Conservation (phyloP, 2,113 vertebrate species). For the Acrocephalus arundinaceus region DNA sequence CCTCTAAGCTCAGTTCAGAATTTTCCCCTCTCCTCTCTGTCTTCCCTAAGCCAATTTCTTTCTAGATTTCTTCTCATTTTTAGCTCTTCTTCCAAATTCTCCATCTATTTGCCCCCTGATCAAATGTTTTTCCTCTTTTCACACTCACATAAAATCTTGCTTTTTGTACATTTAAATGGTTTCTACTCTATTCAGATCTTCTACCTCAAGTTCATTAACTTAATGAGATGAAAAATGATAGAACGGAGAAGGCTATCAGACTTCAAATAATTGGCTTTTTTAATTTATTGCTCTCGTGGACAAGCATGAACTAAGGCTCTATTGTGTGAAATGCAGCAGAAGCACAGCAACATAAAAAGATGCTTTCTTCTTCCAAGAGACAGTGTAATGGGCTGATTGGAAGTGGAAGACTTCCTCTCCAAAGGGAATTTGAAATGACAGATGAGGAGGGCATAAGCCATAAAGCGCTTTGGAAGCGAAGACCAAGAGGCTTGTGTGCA, state of each 20-base stretch:
- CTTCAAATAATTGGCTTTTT: constrained; percentile 55
- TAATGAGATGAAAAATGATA: constrained; percentile 33
- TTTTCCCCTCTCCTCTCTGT: not conserved
- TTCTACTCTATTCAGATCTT: not conserved
- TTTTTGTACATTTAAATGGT: not conserved
- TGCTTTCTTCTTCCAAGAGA: constrained; percentile 46
- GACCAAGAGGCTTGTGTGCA: not conserved
- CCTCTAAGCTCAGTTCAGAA: not conserved
- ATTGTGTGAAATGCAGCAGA: not conserved
- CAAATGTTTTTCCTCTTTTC: not conserved
- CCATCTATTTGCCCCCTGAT: not conserved
- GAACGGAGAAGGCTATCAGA: not conserved
- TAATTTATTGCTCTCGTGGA: constrained; percentile 29
- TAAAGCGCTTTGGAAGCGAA: not conserved
- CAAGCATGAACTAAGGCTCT: constrained; percentile 2
- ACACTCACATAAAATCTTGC: not conserved
- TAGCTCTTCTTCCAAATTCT: not conserved
- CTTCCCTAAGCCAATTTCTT: not conserved
- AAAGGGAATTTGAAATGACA: constrained; percentile 26
- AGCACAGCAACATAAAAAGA: constrained; percentile 37
- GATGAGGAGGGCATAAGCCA: not conserved
- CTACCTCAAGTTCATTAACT: constrained; percentile 47
- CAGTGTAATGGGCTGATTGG: not conserved
- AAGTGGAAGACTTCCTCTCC: constrained; percentile 28
- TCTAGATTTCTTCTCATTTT: not conserved